Evolutionary conservation across 2,113 vertebrate genomes (phyloP).

Genomic region (Hucho hucho): DNA sequence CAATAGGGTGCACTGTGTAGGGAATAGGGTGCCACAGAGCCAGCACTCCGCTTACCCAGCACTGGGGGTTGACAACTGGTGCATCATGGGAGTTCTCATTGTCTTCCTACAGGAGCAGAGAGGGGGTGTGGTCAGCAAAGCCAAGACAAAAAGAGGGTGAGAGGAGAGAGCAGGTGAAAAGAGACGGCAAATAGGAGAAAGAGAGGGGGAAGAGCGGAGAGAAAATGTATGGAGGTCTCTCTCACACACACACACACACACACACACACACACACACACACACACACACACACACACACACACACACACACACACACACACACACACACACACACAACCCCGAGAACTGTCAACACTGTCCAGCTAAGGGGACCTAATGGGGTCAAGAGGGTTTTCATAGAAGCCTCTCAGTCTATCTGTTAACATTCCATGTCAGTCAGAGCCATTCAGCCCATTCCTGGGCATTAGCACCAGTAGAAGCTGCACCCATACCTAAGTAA

Average conservation of each 20-base stretch:
- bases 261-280: constrained; percentile 5
- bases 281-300: constrained; percentile 9
- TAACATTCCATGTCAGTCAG: constrained; percentile 34
- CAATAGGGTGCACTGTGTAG: no score
- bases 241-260: background rate
- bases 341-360: background rate
- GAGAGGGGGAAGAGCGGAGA: background rate
- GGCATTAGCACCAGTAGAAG: constrained; percentile 25
- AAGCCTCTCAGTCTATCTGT: constrained; percentile 27
- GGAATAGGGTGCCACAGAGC: no score
- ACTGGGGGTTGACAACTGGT: constrained; percentile 29
- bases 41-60: constrained; percentile 67
- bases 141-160: background rate
- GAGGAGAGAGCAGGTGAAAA: background rate
- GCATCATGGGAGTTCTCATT: constrained; percentile 29
- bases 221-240: background rate
- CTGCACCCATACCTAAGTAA: constrained; percentile 20
- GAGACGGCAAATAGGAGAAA: background rate
- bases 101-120: constrained; percentile 44
- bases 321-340: background rate
- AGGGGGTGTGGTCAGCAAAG: background rate
- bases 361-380: constrained; percentile 14
- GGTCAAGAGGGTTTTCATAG: constrained; percentile 4
- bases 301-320: constrained; percentile 6
- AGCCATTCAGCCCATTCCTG: constrained; percentile 5